These are phyloP conservation scores for Nebria brevicollis DNA, from an alignment of 2,888 invertebrate genomes.

Conservation along the genomic window DNA sequence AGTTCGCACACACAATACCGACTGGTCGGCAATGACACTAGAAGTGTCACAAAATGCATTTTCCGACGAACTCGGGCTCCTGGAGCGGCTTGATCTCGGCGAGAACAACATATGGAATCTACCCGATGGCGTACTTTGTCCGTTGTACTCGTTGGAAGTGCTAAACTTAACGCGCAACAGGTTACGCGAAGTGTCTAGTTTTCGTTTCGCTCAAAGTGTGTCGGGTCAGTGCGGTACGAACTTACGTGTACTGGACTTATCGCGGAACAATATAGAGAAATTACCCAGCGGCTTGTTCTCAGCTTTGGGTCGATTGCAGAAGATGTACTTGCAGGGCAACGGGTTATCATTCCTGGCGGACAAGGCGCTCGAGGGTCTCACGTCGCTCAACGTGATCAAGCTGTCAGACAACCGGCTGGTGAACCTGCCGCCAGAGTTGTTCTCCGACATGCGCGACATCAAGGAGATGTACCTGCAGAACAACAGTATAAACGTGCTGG, in stretches of 20 bases:
- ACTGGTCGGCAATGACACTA: constrained; percentile 83
- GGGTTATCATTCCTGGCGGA: constrained; percentile 80
- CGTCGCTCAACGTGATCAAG: constrained; percentile 77
- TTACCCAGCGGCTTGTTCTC: constrained; percentile 78
- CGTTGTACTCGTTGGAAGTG: constrained; percentile 77
- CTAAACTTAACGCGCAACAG: constrained; percentile 84
- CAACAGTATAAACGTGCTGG: constrained; percentile 83
- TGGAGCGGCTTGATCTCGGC: constrained; percentile 79
- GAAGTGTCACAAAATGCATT: constrained; percentile 80
- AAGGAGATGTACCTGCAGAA: constrained; percentile 85
- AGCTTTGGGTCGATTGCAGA: constrained; percentile 75
- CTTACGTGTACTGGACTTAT: constrained; percentile 77
- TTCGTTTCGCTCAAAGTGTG: constrained; percentile 73
- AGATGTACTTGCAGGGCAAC: constrained; percentile 81
- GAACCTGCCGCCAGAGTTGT: constrained; percentile 83
- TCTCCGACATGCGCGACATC: constrained; percentile 79
- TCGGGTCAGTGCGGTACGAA: constrained; percentile 77
- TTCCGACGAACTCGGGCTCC: constrained; percentile 75
- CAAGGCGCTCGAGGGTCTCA: constrained; percentile 79
- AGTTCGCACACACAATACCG: constrained; percentile 83
- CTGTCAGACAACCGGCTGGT: constrained; percentile 83
- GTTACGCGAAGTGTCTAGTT: constrained; percentile 77
- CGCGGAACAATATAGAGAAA: constrained; percentile 81
- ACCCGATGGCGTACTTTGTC: constrained; percentile 80
- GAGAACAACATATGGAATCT: constrained; percentile 84